These are phyloP conservation scores for Actinernus sp. DNA, from an alignment of 92 coral and sea anemone genomes.

Conservation along the genomic window DNA sequence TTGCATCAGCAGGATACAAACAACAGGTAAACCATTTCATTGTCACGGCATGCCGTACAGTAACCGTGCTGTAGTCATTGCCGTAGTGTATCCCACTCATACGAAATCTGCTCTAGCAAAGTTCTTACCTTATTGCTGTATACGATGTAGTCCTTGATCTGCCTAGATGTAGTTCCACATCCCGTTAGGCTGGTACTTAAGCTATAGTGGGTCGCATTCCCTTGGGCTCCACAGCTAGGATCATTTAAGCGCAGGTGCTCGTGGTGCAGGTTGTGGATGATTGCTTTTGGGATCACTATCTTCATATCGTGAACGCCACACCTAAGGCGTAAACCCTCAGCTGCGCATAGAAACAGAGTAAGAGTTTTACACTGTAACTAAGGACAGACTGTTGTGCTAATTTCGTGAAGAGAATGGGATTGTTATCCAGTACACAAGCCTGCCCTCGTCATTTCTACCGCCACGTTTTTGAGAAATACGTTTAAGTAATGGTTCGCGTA, in stretches of 20 bases:
- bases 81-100: not conserved
- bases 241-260: conserved; percentile 84
- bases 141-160: conserved; percentile 64
- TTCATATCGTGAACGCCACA: conserved; percentile 78
- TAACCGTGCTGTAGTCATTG: conserved; percentile 54
- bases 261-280: conserved; percentile 80
- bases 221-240: conserved; percentile 64
- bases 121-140: conserved; percentile 52
- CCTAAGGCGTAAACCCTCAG: conserved; percentile 62
- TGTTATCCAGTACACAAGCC: too few species aligned
- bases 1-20: too few species aligned
- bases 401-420: too few species aligned
- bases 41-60: conserved; percentile 56
- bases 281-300: conserved; percentile 76
- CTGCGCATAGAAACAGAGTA: conserved; percentile 12
- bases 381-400: not conserved
- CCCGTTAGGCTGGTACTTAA: conserved; percentile 64
- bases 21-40: too few species aligned
- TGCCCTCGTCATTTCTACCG: too few species aligned
- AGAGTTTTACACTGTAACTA: not conserved
- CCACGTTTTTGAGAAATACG: too few species aligned
- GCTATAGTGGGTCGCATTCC: conserved; percentile 73
- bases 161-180: conserved; percentile 81
- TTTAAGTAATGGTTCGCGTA: too few species aligned
- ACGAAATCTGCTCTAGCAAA: not conserved